These are phyloP conservation scores for Mechanitis messenoides DNA, from an alignment of 2,888 invertebrate species.

Conservation along the genomic window DNA sequence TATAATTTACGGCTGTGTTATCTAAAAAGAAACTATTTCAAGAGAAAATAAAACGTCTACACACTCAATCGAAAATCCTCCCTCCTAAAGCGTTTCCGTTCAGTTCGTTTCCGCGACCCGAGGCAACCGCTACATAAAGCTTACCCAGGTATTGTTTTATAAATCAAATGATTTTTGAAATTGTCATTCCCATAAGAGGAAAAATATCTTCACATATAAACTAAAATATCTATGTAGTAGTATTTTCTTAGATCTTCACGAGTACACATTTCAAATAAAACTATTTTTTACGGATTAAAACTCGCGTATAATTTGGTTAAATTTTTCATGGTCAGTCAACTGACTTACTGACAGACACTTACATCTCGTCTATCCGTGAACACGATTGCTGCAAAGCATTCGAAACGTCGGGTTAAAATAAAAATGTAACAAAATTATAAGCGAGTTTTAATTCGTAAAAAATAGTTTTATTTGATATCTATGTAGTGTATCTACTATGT, in stretches of 20 bases:
- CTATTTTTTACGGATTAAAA: too few relatives aligned
- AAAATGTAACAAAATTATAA: neutral
- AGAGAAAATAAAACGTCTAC: conserved; percentile 8
- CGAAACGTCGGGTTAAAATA: neutral
- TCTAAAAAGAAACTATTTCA: neutral
- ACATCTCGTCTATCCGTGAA: neutral
- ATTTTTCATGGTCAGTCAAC: too few relatives aligned
- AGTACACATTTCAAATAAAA: too few relatives aligned
- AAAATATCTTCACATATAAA: neutral
- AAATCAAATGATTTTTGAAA: conserved; percentile 6
- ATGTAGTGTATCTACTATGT: too few relatives aligned
- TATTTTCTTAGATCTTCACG: too few relatives aligned
- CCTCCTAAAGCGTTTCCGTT: conserved; percentile 31
- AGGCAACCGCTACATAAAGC: conserved; percentile 9
- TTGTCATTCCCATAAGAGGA: neutral
- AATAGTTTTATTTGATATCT: too few relatives aligned
- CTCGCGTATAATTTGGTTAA: too few relatives aligned
- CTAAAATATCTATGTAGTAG: neutral
- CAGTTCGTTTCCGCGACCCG: conserved; percentile 28
- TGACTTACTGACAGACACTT: neutral
- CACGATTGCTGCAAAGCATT: neutral
- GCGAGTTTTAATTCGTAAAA: too few relatives aligned
- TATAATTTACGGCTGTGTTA: neutral
- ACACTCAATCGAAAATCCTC: conserved; percentile 28
- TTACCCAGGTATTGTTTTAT: conserved; percentile 6